Conservation (phyloP, 2,888 invertebrate genomes). For the Dichetophora obliterata region DNA sequence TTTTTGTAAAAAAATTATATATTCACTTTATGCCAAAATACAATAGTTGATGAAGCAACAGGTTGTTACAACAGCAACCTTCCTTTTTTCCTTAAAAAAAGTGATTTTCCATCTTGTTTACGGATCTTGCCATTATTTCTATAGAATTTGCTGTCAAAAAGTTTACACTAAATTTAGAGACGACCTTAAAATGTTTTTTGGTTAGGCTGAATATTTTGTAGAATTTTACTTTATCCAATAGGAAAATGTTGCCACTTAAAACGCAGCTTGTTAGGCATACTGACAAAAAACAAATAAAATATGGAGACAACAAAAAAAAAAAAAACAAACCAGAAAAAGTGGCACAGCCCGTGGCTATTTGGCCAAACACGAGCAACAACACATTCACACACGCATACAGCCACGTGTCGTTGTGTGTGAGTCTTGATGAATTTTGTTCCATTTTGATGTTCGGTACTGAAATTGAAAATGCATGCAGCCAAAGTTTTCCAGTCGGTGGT, state of each 20-base stretch:
- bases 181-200: no score
- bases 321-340: slow-evolving; percentile 2
- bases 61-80: no score
- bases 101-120: no score
- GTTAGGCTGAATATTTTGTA: background rate
- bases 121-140: no score
- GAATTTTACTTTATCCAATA: background rate
- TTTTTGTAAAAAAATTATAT: no score
- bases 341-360: slow-evolving; percentile 14
- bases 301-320: background rate
- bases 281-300: background rate
- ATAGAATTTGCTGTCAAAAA: no score
- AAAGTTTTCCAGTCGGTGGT: background rate
- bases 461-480: slow-evolving; percentile 12
- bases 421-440: slow-evolving; percentile 35
- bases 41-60: no score
- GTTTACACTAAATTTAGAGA: no score
- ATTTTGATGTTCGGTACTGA: slow-evolving; percentile 26
- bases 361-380: background rate
- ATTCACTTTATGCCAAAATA: no score
- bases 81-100: no score
- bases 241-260: slow-evolving; percentile 9
- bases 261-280: background rate
- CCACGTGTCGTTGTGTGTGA: background rate
- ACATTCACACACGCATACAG: background rate